Evolutionary conservation across 2,797 vertebrate genomes (phyloP).

Genomic region (Pelochelys cantorii): DNA sequence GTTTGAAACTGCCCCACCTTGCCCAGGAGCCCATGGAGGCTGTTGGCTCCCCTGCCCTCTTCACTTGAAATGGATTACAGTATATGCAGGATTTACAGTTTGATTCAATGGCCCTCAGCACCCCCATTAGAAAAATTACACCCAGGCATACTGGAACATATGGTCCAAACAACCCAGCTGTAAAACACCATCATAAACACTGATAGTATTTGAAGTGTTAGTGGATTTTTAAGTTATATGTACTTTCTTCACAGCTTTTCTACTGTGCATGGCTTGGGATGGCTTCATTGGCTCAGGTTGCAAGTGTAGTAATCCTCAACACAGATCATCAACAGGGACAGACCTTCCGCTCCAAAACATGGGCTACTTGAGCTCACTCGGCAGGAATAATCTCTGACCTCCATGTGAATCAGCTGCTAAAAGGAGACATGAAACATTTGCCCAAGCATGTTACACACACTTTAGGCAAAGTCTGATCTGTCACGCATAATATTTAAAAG

Average conservation of each 20-base stretch:
- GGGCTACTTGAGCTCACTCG: constrained; percentile 1
- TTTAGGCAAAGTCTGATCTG: background rate
- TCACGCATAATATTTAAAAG: background rate
- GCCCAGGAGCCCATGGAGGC: too few species aligned
- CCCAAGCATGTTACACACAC: accelerated
- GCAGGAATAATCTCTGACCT: constrained; percentile 14
- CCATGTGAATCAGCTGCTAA: constrained; percentile 11
- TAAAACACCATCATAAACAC: too few species aligned
- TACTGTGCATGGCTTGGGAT: background rate
- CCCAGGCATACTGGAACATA: too few species aligned
- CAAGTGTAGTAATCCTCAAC: constrained; percentile 5
- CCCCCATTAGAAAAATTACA: too few species aligned
- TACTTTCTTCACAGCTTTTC: background rate
- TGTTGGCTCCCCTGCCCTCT: too few species aligned
- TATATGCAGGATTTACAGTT: too few species aligned
- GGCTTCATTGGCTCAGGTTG: background rate
- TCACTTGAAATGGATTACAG: too few species aligned
- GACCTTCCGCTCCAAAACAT: background rate
- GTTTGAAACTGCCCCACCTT: too few species aligned
- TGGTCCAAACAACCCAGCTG: too few species aligned
- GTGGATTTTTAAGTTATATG: background rate
- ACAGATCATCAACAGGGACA: constrained; percentile 11
- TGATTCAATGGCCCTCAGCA: too few species aligned
- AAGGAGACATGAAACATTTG: constrained; percentile 14
- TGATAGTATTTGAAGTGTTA: too few species aligned